These are phyloP conservation scores for Scaptomyza pallida DNA, from an alignment of 1,140 invertebrate species.

Conservation along the genomic window DNA sequence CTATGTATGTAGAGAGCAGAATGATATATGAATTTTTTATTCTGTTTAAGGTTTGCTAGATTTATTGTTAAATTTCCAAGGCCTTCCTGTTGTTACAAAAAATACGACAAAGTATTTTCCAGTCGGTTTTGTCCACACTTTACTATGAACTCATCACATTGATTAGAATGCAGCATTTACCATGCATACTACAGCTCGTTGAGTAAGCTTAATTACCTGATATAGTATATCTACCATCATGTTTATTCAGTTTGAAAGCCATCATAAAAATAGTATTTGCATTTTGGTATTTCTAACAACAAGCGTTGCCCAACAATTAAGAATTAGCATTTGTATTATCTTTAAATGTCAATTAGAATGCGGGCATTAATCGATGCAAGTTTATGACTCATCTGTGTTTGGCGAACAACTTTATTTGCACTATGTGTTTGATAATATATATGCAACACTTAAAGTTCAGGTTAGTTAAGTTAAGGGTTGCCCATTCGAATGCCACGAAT, in stretches of 20 bases:
- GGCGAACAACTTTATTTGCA: not conserved
- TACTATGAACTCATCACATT: not conserved
- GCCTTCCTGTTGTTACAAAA: too few relatives aligned
- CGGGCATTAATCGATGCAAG: not conserved
- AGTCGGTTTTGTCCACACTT: not conserved
- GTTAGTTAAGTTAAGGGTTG: too few relatives aligned
- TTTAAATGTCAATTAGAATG: slow-evolving; percentile 2
- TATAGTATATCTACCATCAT: slow-evolving; percentile 14
- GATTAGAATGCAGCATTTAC: not conserved
- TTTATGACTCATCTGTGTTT: not conserved
- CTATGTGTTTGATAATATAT: not conserved
- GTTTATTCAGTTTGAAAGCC: slow-evolving; percentile 14
- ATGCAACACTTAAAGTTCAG: not conserved
- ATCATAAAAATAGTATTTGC: slow-evolving; percentile 11
- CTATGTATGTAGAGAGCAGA: too few relatives aligned
- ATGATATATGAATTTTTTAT: too few relatives aligned
- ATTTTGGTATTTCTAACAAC: slow-evolving; percentile 2
- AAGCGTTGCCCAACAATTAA: slow-evolving; percentile 7
- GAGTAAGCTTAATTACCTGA: slow-evolving; percentile 9
- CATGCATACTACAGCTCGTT: slow-evolving; percentile 1
- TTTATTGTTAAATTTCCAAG: too few relatives aligned
- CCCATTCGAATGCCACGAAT: too few relatives aligned
- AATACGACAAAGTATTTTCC: too few relatives aligned
- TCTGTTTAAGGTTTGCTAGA: too few relatives aligned
- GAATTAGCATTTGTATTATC: slow-evolving; percentile 19